phyloP scores from a whole-genome alignment of 2,113 vertebrate genomes.

The Sinocyclocheilus maitianheensis region DNA sequence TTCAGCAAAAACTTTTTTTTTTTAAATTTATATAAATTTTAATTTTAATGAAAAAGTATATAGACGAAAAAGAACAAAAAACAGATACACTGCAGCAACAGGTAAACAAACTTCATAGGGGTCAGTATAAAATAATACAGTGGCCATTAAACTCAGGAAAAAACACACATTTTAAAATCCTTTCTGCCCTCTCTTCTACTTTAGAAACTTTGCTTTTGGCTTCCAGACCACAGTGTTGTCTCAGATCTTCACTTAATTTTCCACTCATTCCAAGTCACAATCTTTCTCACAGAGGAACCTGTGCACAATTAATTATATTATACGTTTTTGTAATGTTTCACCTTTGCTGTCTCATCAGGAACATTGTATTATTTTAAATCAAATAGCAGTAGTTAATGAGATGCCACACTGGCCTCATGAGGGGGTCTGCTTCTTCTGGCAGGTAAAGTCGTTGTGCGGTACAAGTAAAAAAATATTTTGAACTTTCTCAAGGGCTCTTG shows the following conservation, averaged over 20 bases:
- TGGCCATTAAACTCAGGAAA: too few relatives aligned
- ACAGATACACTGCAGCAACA: background rate
- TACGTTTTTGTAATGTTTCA: slow-evolving; percentile 1
- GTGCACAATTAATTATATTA: slow-evolving; percentile 20
- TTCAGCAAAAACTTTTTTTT: background rate
- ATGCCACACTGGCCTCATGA: slow-evolving; percentile 8
- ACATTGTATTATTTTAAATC: background rate
- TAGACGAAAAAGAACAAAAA: background rate
- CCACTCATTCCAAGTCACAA: background rate
- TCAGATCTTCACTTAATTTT: background rate
- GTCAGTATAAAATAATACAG: background rate
- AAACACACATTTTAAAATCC: too few relatives aligned
- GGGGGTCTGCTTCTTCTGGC: slow-evolving; percentile 34
- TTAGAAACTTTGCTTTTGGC: background rate
- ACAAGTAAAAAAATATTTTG: background rate
- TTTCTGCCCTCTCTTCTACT: too few relatives aligned
- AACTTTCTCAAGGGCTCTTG: slow-evolving; percentile 42
- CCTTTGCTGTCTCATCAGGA: slow-evolving; percentile 17
- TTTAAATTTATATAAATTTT: background rate
- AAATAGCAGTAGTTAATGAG: slow-evolving; percentile 29
- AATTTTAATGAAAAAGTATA: background rate
- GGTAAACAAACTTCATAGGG: background rate
- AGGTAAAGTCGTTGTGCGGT: slow-evolving; percentile 21
- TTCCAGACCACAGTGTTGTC: background rate
- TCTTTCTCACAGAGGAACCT: background rate